A percentile compares a stretch with the other conserved stretches of the same genome.
These are phyloP conservation scores for Polietes domitor DNA, from an alignment of 2,888 invertebrate genomes.

Conservation along the genomic window DNA sequence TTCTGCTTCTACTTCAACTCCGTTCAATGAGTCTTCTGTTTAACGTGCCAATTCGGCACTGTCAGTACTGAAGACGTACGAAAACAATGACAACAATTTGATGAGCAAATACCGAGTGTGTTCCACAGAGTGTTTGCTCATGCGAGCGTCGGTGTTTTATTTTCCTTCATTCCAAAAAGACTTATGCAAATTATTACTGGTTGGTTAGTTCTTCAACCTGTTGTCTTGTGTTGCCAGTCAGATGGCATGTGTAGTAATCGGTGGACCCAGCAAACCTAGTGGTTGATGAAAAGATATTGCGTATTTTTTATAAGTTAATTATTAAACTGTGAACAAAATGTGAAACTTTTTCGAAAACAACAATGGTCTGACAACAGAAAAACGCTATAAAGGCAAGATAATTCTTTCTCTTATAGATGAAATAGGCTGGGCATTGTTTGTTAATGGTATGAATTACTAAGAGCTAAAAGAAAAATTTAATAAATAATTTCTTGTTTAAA, in stretches of 20 bases:
- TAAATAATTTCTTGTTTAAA: no score
- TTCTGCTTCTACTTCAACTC: background rate
- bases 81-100: background rate
- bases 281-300: background rate
- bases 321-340: no score
- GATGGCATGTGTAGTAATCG: conserved; percentile 21
- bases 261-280: conserved; percentile 16
- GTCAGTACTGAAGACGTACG: conserved; percentile 8
- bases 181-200: conserved; percentile 26
- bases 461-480: no score
- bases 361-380: no score
- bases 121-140: background rate
- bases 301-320: no score
- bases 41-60: background rate
- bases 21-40: background rate
- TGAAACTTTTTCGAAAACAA: no score
- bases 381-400: no score
- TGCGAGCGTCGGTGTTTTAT: background rate
- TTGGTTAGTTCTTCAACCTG: conserved; percentile 31
- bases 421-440: no score
- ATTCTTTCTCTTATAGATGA: no score
- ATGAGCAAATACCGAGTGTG: conserved; percentile 3
- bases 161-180: conserved; percentile 14
- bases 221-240: conserved; percentile 1
- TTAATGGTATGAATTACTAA: no score